These are phyloP conservation scores for Lasioglossum oenotherae DNA, from an alignment of 2,888 invertebrate genomes.

Conservation along the genomic window DNA sequence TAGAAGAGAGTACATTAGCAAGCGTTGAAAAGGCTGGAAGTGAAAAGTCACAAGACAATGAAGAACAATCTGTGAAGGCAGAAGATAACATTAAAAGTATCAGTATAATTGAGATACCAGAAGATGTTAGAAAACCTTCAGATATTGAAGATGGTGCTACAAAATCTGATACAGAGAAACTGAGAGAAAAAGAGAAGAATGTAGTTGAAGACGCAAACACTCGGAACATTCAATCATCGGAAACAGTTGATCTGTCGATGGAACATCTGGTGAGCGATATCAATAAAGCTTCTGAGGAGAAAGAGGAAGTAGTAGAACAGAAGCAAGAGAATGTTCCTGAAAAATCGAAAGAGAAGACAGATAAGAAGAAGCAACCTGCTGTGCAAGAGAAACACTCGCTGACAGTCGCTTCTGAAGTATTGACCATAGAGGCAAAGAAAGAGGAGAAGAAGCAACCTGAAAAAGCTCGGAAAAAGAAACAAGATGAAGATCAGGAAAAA, in stretches of 20 bases:
- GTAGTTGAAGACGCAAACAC: not conserved
- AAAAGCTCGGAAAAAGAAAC: not conserved
- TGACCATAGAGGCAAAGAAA: constrained; percentile 20
- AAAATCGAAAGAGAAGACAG: constrained; percentile 28
- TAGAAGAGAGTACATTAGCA: not conserved
- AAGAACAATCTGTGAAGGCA: not conserved
- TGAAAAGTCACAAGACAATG: not conserved
- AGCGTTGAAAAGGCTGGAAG: not conserved
- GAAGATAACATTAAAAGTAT: not conserved
- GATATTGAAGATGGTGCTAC: not conserved
- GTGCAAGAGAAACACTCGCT: not conserved
- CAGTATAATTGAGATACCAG: not conserved
- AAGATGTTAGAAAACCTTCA: not conserved
- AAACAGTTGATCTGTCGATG: not conserved
- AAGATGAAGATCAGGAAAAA: not conserved
- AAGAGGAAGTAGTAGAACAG: not conserved
- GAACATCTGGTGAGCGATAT: not conserved
- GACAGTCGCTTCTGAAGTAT: not conserved
- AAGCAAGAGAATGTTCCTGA: not conserved
- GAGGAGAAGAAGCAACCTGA: not conserved
- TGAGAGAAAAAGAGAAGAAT: not conserved
- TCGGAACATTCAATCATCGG: not conserved
- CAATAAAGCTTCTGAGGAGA: constrained; percentile 2
- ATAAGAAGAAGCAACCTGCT: not conserved
- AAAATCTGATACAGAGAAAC: constrained; percentile 2